A percentile compares a stretch with the other conserved stretches of the same genome.
Conservation (phyloP, 2,797 vertebrate genomes). For the Synaphobranchus kaupii region DNA sequence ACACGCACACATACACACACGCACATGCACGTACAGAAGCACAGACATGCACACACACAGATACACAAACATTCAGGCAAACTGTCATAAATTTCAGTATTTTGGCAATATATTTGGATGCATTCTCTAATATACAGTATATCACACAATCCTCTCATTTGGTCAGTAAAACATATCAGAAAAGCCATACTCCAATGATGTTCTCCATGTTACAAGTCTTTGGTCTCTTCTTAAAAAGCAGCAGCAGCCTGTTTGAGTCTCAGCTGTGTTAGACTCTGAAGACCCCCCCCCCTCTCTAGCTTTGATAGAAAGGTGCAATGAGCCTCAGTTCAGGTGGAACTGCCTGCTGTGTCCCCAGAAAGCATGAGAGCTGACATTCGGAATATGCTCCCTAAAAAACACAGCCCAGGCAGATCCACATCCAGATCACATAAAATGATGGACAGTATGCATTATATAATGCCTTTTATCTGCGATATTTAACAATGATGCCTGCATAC, state of each 20-base stretch:
- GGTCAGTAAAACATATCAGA: background rate
- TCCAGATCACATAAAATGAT: background rate
- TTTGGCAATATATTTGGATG: background rate
- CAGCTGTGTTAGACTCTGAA: background rate
- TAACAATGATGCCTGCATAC: background rate
- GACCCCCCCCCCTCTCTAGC: background rate
- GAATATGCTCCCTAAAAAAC: background rate
- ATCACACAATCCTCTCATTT: background rate
- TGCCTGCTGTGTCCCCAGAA: background rate
- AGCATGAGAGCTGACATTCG: background rate
- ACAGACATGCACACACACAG: slow-evolving; percentile 20
- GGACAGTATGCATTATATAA: background rate
- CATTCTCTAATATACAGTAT: background rate
- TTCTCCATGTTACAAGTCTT: background rate
- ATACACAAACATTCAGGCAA: background rate
- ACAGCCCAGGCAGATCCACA: background rate
- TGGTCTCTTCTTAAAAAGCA: background rate
- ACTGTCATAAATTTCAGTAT: background rate
- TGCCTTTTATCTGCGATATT: background rate
- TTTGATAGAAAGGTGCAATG: background rate
- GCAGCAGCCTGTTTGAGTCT: background rate
- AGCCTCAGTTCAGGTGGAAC: background rate
- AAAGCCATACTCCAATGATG: background rate
- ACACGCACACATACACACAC: background rate
- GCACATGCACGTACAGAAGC: background rate